Base-by-base conservation (phyloP, 2,888 invertebrate genomes). In the Tholera decimalis region DNA sequence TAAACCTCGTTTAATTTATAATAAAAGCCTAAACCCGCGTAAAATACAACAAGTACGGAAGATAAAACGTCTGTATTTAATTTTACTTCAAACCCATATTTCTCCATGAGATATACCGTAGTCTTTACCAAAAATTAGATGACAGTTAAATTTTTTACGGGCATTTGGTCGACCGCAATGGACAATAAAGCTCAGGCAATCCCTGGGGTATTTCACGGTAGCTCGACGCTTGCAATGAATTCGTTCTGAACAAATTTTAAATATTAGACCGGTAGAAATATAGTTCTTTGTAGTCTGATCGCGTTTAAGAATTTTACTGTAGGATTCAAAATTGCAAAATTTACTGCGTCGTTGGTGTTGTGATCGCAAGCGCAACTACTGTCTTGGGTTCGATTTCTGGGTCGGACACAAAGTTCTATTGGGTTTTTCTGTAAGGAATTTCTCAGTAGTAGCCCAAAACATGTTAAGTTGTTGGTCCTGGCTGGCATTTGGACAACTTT, bases 181-280 rank as follows among this genome's bases (percentile, higher is more conserved):
- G 76, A 82, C 82, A 85, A 85, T 86, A 84, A 85, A 84, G 74
- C 75, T 53, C 65, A 73, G 75, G 70, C 82, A 77, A 79, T 82
- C 82, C 78, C 81, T 20, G 33, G 78, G 59, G 81, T 75, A 83
- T 84, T 85, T 80, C 76, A 79, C 77, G 80, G 76, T 79, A 75
- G 77, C 80, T 76, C 82, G 78, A 76, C 75, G 66, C 77, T 80
- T 80, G 85, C 82, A 83, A 84, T 84, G 83, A 85, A 84, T 84
- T 84, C 75, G 79, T 80, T 83, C 83, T 75, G 79, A 80, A 80
- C 76, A 77, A 79, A 82, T 82, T 83, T 84, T 82, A 77, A 84
- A 84, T 84, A 79, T 75, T 76, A 76, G 51, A 51, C 41, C 56
- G 53, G 46, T 41, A 73, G 53, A 66, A 67, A 56, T 61, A 65